Percentiles rank a stretch among this genome's conserved stretches.
Conservation (phyloP, 2,797 vertebrate species). For the Liasis olivaceus region DNA sequence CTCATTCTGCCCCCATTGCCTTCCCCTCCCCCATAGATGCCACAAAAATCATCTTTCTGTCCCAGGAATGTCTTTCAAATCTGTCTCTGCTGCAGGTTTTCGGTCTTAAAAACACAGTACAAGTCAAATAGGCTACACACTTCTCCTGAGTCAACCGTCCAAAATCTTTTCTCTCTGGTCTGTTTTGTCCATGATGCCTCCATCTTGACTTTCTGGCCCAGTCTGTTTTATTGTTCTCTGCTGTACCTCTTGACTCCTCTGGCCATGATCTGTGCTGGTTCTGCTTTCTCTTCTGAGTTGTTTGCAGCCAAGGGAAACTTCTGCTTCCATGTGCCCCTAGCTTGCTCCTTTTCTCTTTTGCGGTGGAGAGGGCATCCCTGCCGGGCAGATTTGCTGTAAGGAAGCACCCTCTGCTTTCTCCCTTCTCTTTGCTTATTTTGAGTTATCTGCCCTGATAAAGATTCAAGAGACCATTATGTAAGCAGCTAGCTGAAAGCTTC, state of each 20-base stretch:
- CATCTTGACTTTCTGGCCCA: not conserved
- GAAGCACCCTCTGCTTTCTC: not conserved
- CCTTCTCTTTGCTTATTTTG: not conserved
- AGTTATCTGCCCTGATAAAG: not conserved
- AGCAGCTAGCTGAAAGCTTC: not conserved
- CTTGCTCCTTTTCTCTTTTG: not conserved
- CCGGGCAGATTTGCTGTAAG: not conserved
- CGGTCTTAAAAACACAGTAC: not conserved
- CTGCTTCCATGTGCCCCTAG: not conserved
- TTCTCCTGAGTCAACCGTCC: not conserved
- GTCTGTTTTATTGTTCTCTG: not conserved
- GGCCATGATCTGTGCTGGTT: not conserved
- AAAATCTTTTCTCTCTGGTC: not conserved
- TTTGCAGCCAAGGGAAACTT: not conserved
- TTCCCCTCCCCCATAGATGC: not conserved
- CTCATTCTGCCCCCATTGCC: no score
- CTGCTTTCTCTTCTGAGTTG: not conserved
- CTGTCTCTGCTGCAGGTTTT: not conserved
- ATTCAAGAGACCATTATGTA: not conserved
- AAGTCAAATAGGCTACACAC: not conserved
- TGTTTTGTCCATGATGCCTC: not conserved
- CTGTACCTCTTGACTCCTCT: not conserved
- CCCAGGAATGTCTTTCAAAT: not conserved
- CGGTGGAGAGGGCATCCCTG: not conserved
- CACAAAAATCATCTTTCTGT: not conserved